Evolutionary conservation across 2,113 vertebrate species (phyloP).

Genomic region (Hippocampus abdominalis): DNA sequence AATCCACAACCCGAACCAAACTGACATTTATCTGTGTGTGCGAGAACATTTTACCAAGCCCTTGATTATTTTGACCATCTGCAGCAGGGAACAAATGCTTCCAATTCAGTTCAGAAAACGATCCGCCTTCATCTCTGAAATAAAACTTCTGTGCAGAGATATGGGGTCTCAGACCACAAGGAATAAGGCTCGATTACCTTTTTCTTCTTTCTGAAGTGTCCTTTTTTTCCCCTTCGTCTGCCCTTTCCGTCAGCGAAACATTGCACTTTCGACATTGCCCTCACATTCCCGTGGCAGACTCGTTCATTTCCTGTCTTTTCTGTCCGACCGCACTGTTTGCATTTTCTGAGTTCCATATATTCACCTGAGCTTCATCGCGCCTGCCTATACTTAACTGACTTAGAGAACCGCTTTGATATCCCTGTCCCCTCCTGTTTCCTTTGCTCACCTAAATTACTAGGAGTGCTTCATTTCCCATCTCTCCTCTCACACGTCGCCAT

Average conservation of each 20-base stretch:
- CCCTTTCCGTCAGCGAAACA: neutral
- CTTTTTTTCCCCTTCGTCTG: neutral
- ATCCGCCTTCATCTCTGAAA: too few species aligned
- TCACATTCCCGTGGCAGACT: slow-evolving; percentile 12
- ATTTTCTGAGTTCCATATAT: slow-evolving; percentile 16
- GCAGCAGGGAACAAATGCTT: too few species aligned
- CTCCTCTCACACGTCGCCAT: slow-evolving; percentile 12
- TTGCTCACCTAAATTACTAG: slow-evolving; percentile 43
- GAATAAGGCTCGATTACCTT: too few species aligned
- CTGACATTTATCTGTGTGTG: too few species aligned
- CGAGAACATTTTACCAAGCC: too few species aligned
- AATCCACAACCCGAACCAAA: too few species aligned
- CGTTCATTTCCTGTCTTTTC: slow-evolving; percentile 15
- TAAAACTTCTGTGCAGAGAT: too few species aligned
- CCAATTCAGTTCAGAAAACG: too few species aligned
- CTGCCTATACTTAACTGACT: slow-evolving; percentile 22
- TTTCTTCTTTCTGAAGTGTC: too few species aligned
- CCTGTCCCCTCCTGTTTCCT: slow-evolving; percentile 8
- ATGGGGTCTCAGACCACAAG: too few species aligned
- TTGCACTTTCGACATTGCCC: slow-evolving; percentile 8
- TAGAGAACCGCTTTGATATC: slow-evolving; percentile 34
- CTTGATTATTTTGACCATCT: too few species aligned
- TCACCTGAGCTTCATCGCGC: slow-evolving; percentile 21
- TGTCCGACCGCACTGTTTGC: slow-evolving; percentile 14
- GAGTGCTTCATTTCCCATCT: slow-evolving; percentile 40